Evolutionary conservation across 2,888 invertebrate species (phyloP), one percentile per base, ranked within the genome.

Genomic region (Drosophila histrio): DNA sequence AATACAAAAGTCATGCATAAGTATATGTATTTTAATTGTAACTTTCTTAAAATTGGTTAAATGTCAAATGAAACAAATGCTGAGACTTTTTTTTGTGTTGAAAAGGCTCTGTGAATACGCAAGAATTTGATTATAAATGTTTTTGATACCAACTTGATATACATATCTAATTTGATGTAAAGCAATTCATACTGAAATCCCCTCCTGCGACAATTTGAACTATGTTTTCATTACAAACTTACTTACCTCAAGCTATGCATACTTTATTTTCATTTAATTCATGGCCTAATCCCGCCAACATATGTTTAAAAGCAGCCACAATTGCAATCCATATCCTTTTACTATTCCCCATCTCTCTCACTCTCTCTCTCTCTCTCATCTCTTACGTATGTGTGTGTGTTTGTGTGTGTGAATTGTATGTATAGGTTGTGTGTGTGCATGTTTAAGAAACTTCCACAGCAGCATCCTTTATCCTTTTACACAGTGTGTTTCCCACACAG

Each of bases 1-100:
- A 26, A 52, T 46, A 36, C 13, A 47, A 62, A 63, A 75, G 68
- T 79, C 76, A 67, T 79, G 77, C 83, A 79, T 70, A 80, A 75
- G 46, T 77, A 72, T 80, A 68, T 80, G 65, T 69, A 56, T 62
- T 72, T 68, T 50, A 61, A 60, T 61, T 76, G 82, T 81, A 60
- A 75, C 22, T 39, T 56, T 60, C 47, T 32, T 22, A 7, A 7
- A 60, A 65, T 71, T 66, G 47, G 30, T 49, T 17, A 47, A 38
- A 63, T 69, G 34, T 72, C 52, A 54, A 62, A 24, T 39, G 41
- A 63, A 47, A 24, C n/a, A 1, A 19, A 53, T 46, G 22, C 56
- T 39, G 44, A 47, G 53, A 71, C 49, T 61, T 60, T 72, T 73
- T 61, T 60, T 72, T 73, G 44, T 70, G 44, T 67, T 71, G 34